Conservation (phyloP, 2,797 vertebrate species). For the Pteropus rufus region DNA sequence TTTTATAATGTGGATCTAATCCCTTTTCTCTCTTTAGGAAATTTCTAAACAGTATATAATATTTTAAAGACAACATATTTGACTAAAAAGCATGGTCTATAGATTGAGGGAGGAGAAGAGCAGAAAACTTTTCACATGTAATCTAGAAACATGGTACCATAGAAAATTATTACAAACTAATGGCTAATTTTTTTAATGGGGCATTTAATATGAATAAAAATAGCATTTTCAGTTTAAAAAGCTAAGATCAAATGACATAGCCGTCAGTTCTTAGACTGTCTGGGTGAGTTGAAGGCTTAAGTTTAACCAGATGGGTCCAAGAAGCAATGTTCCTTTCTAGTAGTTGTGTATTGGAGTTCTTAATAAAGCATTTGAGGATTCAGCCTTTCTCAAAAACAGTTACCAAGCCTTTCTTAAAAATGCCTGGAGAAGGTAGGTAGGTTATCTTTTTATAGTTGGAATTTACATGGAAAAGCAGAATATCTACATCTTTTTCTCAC, state of each 20-base stretch:
- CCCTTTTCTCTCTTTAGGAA: constrained; percentile 19
- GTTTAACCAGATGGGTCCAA: constrained; percentile 48
- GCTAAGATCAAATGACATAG: constrained; percentile 64
- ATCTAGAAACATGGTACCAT: not conserved
- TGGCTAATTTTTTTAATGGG: constrained; percentile 56
- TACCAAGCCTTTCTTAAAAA: not conserved
- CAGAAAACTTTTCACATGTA: not conserved
- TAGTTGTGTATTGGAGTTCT: not conserved
- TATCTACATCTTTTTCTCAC: constrained; percentile 23
- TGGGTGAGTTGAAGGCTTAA: constrained; percentile 49
- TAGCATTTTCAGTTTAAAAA: constrained; percentile 52
- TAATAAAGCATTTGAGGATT: constrained; percentile 1
- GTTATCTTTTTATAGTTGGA: not conserved
- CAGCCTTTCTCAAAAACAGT: not conserved
- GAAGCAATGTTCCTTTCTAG: constrained; percentile 12
- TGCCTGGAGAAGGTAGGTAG: not conserved
- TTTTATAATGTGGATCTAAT: not conserved
- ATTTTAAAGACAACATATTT: constrained; percentile 14
- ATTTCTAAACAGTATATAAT: not conserved
- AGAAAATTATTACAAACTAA: constrained; percentile 45
- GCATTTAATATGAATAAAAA: constrained; percentile 56
- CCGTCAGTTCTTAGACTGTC: constrained; percentile 31
- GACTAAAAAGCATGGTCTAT: not conserved
- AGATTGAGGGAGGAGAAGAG: not conserved
- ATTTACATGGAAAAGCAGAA: constrained; percentile 27